phyloP scores from a whole-genome alignment of 2,888 invertebrate genomes.

The Andrena haemorrhoa region DNA sequence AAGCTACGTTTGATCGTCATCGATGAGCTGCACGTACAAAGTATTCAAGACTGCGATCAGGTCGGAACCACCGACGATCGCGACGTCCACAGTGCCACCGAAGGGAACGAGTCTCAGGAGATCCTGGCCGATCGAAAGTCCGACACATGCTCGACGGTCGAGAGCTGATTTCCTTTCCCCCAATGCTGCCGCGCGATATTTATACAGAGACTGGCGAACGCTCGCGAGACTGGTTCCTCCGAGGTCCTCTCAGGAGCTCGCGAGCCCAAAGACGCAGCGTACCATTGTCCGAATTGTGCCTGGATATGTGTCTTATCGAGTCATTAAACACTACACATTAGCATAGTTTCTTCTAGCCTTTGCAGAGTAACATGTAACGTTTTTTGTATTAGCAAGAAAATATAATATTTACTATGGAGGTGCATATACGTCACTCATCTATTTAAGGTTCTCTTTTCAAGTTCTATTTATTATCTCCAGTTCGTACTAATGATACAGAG shows the following conservation, averaged over 20 bases:
- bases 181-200: slow-evolving; percentile 23
- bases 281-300: slow-evolving; percentile 54
- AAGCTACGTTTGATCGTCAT: slow-evolving; percentile 79
- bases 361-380: slow-evolving; percentile 78
- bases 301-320: slow-evolving; percentile 62
- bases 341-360: slow-evolving; percentile 78
- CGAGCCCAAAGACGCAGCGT: slow-evolving; percentile 3
- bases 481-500: background rate
- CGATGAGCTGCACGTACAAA: slow-evolving; percentile 72
- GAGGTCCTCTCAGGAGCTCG: background rate
- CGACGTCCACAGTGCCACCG: slow-evolving; percentile 14
- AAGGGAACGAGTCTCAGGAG: slow-evolving; percentile 24
- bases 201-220: slow-evolving; percentile 16
- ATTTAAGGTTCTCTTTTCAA: background rate
- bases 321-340: slow-evolving; percentile 74
- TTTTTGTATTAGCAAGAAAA: slow-evolving; percentile 83
- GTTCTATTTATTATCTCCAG: slow-evolving; percentile 11
- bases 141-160: background rate
- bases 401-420: slow-evolving; percentile 81
- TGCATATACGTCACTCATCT: slow-evolving; percentile 49
- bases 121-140: slow-evolving; percentile 9
- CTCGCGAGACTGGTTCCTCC: background rate
- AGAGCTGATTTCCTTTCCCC: slow-evolving; percentile 49
- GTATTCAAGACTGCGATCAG: slow-evolving; percentile 63
- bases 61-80: slow-evolving; percentile 3